phyloP scores from a whole-genome alignment of 2,888 invertebrate genomes.

The Neuroscelio doddi region DNA sequence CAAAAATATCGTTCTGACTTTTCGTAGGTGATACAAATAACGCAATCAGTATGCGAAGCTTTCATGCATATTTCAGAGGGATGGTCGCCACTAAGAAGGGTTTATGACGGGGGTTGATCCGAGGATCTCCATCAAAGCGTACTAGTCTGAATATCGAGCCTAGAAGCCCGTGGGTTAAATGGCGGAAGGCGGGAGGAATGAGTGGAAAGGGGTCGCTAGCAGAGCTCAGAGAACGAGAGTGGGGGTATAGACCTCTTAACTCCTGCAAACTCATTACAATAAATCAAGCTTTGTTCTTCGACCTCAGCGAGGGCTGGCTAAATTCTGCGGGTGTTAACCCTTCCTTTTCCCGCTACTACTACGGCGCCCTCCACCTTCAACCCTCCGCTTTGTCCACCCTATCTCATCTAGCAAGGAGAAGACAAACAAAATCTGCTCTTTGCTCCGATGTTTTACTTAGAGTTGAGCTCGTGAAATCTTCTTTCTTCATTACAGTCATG shows the following conservation, averaged over 20 bases:
- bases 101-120: conserved; percentile 72
- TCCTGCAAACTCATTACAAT: conserved; percentile 73
- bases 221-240: conserved; percentile 21
- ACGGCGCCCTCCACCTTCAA: conserved; percentile 13
- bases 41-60: conserved; percentile 69
- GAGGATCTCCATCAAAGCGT: conserved; percentile 71
- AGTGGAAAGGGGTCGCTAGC: conserved; percentile 20
- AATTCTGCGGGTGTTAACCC: conserved; percentile 67
- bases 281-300: conserved; percentile 73
- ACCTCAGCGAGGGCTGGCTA: conserved; percentile 61
- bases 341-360: conserved; percentile 42
- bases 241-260: conserved; percentile 67
- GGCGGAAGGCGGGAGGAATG: conserved; percentile 26
- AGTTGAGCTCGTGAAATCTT: neutral
- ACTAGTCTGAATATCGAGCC: conserved; percentile 67
- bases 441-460: neutral
- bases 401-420: conserved; percentile 38
- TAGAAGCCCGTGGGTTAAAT: conserved; percentile 40
- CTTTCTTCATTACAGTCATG: neutral
- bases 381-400: conserved; percentile 21
- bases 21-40: conserved; percentile 67
- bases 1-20: conserved; percentile 46
- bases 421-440: conserved; percentile 43
- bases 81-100: conserved; percentile 69
- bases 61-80: conserved; percentile 69